A percentile compares a stretch with the other conserved stretches of the same genome.
These are phyloP conservation scores for Halcyon leucocephala DNA, from an alignment of 2,797 vertebrate species.

Conservation along the genomic window DNA sequence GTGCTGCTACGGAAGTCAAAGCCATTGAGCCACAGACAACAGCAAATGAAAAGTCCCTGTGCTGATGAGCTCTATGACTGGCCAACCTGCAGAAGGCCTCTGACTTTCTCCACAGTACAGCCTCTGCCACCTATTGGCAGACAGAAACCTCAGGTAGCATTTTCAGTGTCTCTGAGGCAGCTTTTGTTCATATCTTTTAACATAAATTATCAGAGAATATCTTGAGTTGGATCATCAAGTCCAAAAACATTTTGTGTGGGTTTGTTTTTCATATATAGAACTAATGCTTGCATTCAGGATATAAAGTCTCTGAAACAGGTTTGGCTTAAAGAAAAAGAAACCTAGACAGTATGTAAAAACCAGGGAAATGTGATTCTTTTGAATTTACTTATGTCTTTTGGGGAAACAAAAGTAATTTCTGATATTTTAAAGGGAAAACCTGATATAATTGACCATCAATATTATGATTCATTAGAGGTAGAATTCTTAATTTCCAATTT, in stretches of 20 bases:
- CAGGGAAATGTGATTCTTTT: not conserved
- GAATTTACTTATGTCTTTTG: not conserved
- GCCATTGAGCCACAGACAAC: slow-evolving; percentile 61
- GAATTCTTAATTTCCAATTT: not conserved
- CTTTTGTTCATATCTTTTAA: not conserved
- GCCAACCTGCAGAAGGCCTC: slow-evolving; percentile 65
- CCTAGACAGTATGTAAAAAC: not conserved
- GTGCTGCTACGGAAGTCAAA: slow-evolving; percentile 85
- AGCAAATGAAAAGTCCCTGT: not conserved
- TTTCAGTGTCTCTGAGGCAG: not conserved
- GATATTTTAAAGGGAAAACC: not conserved
- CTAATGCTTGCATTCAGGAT: not conserved
- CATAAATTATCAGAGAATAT: not conserved
- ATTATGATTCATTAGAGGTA: not conserved
- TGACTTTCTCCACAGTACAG: slow-evolving; percentile 48
- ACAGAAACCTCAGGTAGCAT: slow-evolving; percentile 87
- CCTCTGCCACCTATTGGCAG: slow-evolving; percentile 82
- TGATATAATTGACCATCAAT: not conserved
- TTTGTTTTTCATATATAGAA: not conserved
- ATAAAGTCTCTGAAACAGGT: not conserved
- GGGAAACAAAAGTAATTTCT: not conserved
- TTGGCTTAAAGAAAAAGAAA: not conserved
- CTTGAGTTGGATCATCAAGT: rapidly evolving
- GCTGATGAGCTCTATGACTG: not conserved
- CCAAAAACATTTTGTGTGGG: not conserved